These are phyloP conservation scores for Lasioglossum vierecki DNA, from an alignment of 2,888 invertebrate genomes.

Conservation along the genomic window DNA sequence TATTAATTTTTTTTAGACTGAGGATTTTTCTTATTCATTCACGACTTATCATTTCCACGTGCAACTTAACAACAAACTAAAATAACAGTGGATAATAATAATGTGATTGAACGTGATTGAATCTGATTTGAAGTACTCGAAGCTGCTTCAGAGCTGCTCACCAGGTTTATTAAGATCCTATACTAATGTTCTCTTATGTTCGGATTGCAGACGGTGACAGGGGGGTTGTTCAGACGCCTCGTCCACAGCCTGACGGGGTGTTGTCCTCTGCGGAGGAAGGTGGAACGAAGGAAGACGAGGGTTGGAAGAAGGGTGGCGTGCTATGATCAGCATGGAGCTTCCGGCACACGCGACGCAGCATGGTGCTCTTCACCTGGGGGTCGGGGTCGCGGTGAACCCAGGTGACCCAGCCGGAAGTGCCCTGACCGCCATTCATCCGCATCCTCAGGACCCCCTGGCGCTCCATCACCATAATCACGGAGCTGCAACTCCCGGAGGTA, in stretches of 20 bases:
- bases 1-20: too few relatives aligned
- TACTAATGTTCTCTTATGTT: not conserved
- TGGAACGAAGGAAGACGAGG: conserved; percentile 73
- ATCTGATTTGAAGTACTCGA: too few relatives aligned
- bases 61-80: too few relatives aligned
- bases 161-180: too few relatives aligned
- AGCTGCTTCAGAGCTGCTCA: too few relatives aligned
- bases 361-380: conserved; percentile 80
- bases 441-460: conserved; percentile 80
- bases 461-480: conserved; percentile 81
- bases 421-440: conserved; percentile 79
- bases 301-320: conserved; percentile 78
- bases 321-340: conserved; percentile 83
- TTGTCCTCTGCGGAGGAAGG: conserved; percentile 74
- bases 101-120: too few relatives aligned
- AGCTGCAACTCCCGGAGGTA: conserved; percentile 80
- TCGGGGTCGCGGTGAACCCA: conserved; percentile 78
- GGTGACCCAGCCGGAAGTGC: conserved; percentile 80
- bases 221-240: conserved; percentile 72
- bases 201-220: conserved; percentile 50
- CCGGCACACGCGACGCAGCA: conserved; percentile 81
- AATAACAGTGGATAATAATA: too few relatives aligned
- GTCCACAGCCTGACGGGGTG: conserved; percentile 75
- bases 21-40: too few relatives aligned
- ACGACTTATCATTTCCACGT: too few relatives aligned